These are phyloP conservation scores for Pterostichus madidus DNA, from an alignment of 2,888 invertebrate species.

Conservation along the genomic window DNA sequence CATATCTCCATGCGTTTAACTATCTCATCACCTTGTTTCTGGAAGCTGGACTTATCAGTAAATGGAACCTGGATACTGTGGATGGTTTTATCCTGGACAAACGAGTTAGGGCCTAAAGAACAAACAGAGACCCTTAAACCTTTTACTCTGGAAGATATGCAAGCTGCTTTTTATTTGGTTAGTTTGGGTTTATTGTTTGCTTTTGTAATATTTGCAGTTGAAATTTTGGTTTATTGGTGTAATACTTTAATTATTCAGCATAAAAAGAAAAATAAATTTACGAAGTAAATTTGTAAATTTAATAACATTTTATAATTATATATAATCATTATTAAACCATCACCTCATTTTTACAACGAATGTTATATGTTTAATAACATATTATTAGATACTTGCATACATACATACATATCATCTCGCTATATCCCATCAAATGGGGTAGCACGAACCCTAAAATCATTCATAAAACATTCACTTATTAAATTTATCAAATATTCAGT, in stretches of 20 bases:
- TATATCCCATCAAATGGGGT: no score
- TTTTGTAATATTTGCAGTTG: conserved; percentile 25
- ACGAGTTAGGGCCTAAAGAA: conserved; percentile 10
- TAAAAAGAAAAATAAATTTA: no score
- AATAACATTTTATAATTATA: no score
- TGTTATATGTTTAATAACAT: no score
- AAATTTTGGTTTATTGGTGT: conserved; percentile 8
- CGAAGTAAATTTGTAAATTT: no score
- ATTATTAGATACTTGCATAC: no score
- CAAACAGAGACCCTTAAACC: conserved; percentile 37
- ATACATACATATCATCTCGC: no score
- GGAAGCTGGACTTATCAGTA: conserved; percentile 75
- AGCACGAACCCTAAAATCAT: no score
- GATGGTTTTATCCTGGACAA: conserved; percentile 47
- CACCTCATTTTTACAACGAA: no score
- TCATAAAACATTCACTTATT: no score
- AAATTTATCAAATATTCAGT: no score
- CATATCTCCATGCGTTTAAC: conserved; percentile 75
- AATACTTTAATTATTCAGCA: background rate
- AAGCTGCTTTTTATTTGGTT: conserved; percentile 58
- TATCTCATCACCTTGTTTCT: conserved; percentile 73
- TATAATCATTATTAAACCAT: no score
- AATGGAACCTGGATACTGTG: conserved; percentile 75
- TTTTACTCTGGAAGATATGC: conserved; percentile 52
- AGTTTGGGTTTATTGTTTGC: conserved; percentile 25